phyloP scores from a whole-genome alignment of 37 sponge, comb jelly and placozoan species.

The Tethya wilhelma region DNA sequence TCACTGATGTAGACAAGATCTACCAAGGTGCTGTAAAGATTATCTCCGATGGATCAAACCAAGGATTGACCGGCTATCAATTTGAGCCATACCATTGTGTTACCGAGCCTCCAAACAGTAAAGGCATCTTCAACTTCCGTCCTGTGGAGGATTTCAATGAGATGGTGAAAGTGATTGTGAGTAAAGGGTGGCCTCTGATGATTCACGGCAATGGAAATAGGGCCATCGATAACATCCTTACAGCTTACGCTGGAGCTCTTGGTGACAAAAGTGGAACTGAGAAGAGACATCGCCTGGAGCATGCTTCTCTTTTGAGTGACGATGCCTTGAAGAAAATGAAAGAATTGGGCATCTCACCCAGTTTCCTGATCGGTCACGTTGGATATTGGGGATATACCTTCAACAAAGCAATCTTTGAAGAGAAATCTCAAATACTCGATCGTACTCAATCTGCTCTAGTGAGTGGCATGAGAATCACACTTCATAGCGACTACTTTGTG shows the following conservation, averaged over 20 bases:
- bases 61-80: slow-evolving; percentile 41
- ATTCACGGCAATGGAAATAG: slow-evolving; percentile 24
- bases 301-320: not conserved
- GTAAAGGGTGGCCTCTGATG: slow-evolving; percentile 24
- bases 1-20: not conserved
- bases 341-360: slow-evolving; percentile 11
- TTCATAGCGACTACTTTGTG: slow-evolving; percentile 19
- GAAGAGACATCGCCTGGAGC: slow-evolving; percentile 19
- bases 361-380: slow-evolving; percentile 28
- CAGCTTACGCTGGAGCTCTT: slow-evolving; percentile 3
- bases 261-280: not conserved
- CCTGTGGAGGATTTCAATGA: slow-evolving; percentile 5
- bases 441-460: not conserved
- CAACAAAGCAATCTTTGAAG: slow-evolving; percentile 24
- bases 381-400: slow-evolving; percentile 22
- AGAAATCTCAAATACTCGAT: slow-evolving; percentile 1
- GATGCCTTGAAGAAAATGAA: not conserved
- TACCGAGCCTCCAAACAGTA: not conserved
- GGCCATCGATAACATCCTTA: slow-evolving; percentile 21
- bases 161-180: slow-evolving; percentile 1
- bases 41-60: slow-evolving; percentile 30
- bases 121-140: not conserved
- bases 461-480: slow-evolving; percentile 15
- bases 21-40: slow-evolving; percentile 16
- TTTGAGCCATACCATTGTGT: slow-evolving; percentile 8